Conservation (phyloP, 2,113 vertebrate species). For the Corythornis madagascariensis region DNA sequence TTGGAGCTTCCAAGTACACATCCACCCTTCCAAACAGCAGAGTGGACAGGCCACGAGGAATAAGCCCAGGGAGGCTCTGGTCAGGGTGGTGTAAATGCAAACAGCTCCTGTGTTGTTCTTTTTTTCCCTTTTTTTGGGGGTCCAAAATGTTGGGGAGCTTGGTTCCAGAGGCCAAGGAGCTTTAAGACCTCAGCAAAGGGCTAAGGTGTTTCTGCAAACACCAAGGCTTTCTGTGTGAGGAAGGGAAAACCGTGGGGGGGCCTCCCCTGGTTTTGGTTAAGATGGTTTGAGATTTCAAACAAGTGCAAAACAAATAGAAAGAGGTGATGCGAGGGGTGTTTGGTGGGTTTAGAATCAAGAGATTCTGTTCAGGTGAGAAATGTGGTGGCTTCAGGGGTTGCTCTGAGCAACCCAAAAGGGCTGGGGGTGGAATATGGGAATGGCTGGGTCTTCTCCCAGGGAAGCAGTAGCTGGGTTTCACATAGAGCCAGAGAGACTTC, state of each 20-base stretch:
- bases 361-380: background rate
- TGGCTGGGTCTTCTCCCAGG: background rate
- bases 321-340: background rate
- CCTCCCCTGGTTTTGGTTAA: constrained; percentile 26
- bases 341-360: background rate
- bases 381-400: background rate
- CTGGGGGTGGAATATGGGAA: background rate
- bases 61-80: constrained; percentile 3
- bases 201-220: background rate
- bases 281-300: background rate
- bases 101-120: background rate
- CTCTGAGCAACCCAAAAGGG: background rate
- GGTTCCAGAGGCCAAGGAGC: background rate
- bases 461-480: background rate
- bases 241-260: background rate
- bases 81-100: constrained; percentile 9
- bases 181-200: background rate
- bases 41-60: background rate
- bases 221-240: background rate
- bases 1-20: constrained; percentile 13
- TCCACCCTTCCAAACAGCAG: background rate
- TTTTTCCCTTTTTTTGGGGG: background rate
- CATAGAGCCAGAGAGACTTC: background rate
- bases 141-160: constrained; percentile 1
- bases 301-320: background rate